A percentile compares a stretch with the other conserved stretches of the same genome.
phyloP scores from a whole-genome alignment of 2,888 invertebrate genomes.

The Athrips mouffetella region DNA sequence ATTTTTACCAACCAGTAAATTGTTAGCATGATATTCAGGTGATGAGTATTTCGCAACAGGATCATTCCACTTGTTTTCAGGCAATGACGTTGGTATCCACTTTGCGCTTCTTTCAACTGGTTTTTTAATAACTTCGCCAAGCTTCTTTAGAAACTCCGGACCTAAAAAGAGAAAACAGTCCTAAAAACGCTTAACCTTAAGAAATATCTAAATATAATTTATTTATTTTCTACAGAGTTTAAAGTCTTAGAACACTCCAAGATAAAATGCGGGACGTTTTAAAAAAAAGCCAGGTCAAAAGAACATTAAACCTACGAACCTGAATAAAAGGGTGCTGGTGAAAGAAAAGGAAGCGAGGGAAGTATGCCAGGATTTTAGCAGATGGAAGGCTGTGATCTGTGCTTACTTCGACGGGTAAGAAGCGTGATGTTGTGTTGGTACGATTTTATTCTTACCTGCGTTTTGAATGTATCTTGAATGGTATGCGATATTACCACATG shows the following conservation, averaged over 20 bases:
- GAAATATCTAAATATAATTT: background rate
- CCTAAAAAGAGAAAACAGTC: too few relatives aligned
- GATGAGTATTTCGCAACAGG: slow-evolving; percentile 81
- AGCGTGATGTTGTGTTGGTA: too few relatives aligned
- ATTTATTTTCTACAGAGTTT: too few relatives aligned
- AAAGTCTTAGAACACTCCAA: too few relatives aligned
- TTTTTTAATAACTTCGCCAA: slow-evolving; percentile 78
- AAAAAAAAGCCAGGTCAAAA: too few relatives aligned
- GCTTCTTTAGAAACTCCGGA: slow-evolving; percentile 75
- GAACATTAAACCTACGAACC: too few relatives aligned
- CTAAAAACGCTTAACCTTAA: background rate
- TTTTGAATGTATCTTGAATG: slow-evolving; percentile 18
- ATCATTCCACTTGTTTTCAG: slow-evolving; percentile 81
- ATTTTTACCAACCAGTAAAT: slow-evolving; percentile 82
- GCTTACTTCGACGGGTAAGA: too few relatives aligned
- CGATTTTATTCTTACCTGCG: slow-evolving; percentile 20
- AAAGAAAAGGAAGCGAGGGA: too few relatives aligned
- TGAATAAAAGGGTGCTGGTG: too few relatives aligned
- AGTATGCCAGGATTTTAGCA: too few relatives aligned
- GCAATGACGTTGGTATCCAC: slow-evolving; percentile 91
- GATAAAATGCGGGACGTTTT: too few relatives aligned
- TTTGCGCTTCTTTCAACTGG: slow-evolving; percentile 82
- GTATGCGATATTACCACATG: slow-evolving; percentile 16
- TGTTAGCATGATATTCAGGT: slow-evolving; percentile 91
- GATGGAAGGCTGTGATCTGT: too few relatives aligned